Conservation (phyloP, 2,888 invertebrate genomes). For the Trachelus iudaicus region DNA sequence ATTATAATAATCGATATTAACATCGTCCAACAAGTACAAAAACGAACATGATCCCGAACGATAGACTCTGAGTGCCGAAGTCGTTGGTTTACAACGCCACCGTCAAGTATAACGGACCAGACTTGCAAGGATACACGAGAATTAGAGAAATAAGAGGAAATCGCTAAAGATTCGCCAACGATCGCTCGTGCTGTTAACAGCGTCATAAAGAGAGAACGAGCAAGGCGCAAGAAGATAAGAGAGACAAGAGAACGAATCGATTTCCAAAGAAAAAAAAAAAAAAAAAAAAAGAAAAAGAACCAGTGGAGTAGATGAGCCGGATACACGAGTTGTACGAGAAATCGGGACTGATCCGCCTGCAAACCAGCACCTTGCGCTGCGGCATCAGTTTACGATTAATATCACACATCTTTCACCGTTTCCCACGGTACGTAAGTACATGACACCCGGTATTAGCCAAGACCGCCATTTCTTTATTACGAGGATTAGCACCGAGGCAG, state of each 20-base stretch:
- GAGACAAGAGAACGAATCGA: too few relatives aligned
- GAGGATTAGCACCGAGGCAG: slow-evolving; percentile 28
- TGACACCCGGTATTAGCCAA: slow-evolving; percentile 28
- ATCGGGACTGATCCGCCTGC: slow-evolving; percentile 41
- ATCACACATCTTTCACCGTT: slow-evolving; percentile 42
- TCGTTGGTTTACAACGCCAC: slow-evolving; percentile 33
- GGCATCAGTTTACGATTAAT: slow-evolving; percentile 36
- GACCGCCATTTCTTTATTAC: slow-evolving; percentile 22
- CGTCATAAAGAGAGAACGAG: too few relatives aligned
- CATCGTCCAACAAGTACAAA: not conserved
- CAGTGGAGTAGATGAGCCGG: too few relatives aligned
- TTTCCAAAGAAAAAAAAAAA: too few relatives aligned
- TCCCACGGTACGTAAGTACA: slow-evolving; percentile 34
- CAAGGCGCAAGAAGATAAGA: too few relatives aligned
- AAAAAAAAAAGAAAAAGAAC: too few relatives aligned
- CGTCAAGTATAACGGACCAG: not conserved
- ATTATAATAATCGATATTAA: too few relatives aligned
- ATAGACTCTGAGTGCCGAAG: slow-evolving; percentile 26
- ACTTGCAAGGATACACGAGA: not conserved
- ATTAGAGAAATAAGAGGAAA: not conserved
- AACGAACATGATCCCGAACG: slow-evolving; percentile 40
- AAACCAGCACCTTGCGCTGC: slow-evolving; percentile 42
- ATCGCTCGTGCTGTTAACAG: too few relatives aligned
- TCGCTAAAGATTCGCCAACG: not conserved
- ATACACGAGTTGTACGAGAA: slow-evolving; percentile 15